Percentiles rank a stretch among this genome's conserved stretches.
phyloP scores from a whole-genome alignment of 2,797 vertebrate species.

The Picus viridis region DNA sequence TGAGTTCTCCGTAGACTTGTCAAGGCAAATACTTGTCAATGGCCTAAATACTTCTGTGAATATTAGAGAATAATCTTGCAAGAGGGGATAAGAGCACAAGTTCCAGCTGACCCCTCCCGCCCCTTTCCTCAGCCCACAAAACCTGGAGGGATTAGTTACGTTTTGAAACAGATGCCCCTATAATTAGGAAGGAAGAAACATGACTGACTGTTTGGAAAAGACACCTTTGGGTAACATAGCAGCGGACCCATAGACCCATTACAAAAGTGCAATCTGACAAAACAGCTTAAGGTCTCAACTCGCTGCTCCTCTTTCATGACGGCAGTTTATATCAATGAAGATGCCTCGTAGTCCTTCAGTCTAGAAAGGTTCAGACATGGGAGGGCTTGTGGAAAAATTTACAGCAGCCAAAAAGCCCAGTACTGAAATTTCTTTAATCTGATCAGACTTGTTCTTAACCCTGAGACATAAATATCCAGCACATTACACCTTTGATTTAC shows the following conservation, averaged over 20 bases:
- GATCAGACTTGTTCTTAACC: conserved; percentile 59
- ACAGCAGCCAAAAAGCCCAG: conserved; percentile 24
- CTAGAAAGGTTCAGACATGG: conserved; percentile 2
- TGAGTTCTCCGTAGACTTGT: background rate
- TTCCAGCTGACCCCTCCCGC: background rate
- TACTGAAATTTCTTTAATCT: conserved; percentile 48
- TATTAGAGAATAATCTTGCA: conserved; percentile 48
- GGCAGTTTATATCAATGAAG: background rate
- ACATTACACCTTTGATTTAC: conserved; percentile 61
- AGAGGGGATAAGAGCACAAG: background rate
- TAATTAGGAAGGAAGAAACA: conserved; percentile 42
- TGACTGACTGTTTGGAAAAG: conserved; percentile 16
- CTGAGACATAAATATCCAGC: conserved; percentile 53
- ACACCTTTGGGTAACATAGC: conserved; percentile 3
- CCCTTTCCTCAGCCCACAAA: background rate
- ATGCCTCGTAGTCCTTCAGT: conserved; percentile 12
- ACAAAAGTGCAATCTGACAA: conserved; percentile 4
- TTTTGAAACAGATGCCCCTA: conserved; percentile 41
- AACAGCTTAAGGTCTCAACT: background rate
- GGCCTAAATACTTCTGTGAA: conserved; percentile 32
- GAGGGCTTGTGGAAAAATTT: conserved; percentile 38
- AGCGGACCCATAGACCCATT: conserved; percentile 1
- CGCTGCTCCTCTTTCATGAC: background rate
- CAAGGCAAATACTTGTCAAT: conserved; percentile 48
- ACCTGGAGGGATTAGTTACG: conserved; percentile 16